Base-by-base conservation (phyloP, 2,113 vertebrate species). In the Anarrhichthys ocellatus region DNA sequence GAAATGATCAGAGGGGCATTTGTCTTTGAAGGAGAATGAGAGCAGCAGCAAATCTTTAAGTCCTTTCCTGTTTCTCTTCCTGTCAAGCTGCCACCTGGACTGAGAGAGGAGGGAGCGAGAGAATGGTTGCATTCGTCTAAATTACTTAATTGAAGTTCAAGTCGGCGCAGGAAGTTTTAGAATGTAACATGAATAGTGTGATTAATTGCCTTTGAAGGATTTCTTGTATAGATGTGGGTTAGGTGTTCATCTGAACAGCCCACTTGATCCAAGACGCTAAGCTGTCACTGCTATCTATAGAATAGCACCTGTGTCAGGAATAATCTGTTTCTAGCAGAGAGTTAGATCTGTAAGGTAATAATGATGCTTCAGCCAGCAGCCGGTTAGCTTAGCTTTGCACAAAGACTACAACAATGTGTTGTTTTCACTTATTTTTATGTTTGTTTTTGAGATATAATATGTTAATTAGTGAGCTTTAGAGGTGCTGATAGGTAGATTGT, bases 1-100 rank as follows among this genome's bases (percentile, higher is more conserved):
- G 94, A 97, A 96, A 96, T 95, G 69, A 95, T 94, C 94, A 95
- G 89, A 61, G 82, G 93, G 92, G 84, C 86, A 90, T 95, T 95
- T 95, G 92, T 94, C 95, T 96, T 96, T 96, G 95, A 96, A 90
- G 90, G 90, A 93, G 76, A 93, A 96, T 76, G 92, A 92, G 94
- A 94, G 94, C 96, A 93, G 93, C 94, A 94, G 96, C 95, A 96
- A 95, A 97, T 96, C 96, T 95, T 91, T 92, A 92, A 92, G 92
- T 94, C 90, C 64, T 94, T 95, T 95, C 94, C 94, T 92, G 90
- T 95, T 94, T 92, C 92, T 91, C 91, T 93, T 94, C 94, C 94
- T 92, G 91, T 88, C 87, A 77, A 89, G 84, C 87, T 92, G 87
- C 90, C 93, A 94, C 93, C 93, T 95, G 92, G 87, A 68, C 88